Conservation (phyloP, 2,888 invertebrate species). For the Drosophila merina region DNA sequence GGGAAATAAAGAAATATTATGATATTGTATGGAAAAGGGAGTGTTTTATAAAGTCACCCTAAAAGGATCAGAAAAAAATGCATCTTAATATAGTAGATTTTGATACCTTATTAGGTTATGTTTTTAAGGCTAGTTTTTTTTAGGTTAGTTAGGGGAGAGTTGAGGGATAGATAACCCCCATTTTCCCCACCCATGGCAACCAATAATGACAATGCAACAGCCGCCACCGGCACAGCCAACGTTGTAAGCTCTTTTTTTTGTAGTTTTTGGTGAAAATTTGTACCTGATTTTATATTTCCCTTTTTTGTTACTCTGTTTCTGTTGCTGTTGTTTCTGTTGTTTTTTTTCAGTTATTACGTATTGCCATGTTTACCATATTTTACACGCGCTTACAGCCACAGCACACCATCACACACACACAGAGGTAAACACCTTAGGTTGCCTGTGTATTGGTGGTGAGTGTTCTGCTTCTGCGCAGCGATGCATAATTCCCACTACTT, state of each 20-base stretch:
- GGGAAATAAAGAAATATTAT: too few species aligned
- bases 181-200: constrained; percentile 2
- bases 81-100: too few species aligned
- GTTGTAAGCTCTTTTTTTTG: constrained; percentile 57
- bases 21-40: too few species aligned
- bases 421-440: constrained; percentile 17
- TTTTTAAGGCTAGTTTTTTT: too few species aligned
- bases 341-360: constrained; percentile 68
- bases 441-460: constrained; percentile 22
- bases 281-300: constrained; percentile 78
- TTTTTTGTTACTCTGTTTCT: constrained; percentile 53
- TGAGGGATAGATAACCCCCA: not conserved
- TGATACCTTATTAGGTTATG: too few species aligned
- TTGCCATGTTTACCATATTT: constrained; percentile 78
- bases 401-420: constrained; percentile 1
- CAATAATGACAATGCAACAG: constrained; percentile 37
- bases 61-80: not conserved
- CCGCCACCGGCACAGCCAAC: constrained; percentile 57
- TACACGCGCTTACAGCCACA: constrained; percentile 74
- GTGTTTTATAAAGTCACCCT: not conserved
- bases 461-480: constrained; percentile 82
- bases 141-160: too few species aligned
- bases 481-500: constrained; percentile 83
- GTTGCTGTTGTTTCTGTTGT: constrained; percentile 9
- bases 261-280: constrained; percentile 77